Evolutionary conservation across 2,113 vertebrate species (phyloP), one percentile per base, ranked within the genome.

Genomic region (Lanius ludovicianus): DNA sequence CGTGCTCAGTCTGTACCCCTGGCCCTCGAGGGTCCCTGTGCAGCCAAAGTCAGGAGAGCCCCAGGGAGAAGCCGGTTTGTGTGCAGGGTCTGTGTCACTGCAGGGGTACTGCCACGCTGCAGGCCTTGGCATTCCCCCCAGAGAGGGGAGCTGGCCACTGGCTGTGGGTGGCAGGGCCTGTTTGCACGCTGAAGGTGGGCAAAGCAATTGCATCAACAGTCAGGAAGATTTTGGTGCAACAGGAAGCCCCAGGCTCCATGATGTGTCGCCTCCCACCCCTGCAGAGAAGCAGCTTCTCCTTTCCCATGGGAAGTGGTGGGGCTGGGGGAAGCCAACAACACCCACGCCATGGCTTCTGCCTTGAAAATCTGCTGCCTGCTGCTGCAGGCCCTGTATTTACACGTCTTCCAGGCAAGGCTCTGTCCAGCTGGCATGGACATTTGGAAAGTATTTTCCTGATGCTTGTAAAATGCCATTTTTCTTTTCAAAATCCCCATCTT

Each of bases 401-500:
- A 10, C 16, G 8, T 39, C 31, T 73, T 79, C 30, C n/a, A 91
- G 65, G 37, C 4, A 9, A 64, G 57, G 39, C 18, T 89, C 37
- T 24, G n/a, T 55, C 76, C 49, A 75, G 65, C 62, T 91, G 87
- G 63, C 85, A 57, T 4, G 2, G 20, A 41, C 31, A 7, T 53
- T 82, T 83, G 65, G 81, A 86, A 96, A 79, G 11, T 35, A 35
- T 90, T 90, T 91, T 79, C 81, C 81, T 55, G 50, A 39, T 80
- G 75, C 55, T 73, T 55, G 57, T 55, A 67, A 87, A 90, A 80
- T 55, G n/a, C 22, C 11, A 19, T 50, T 87, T 80, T 93, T 49
- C 20, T 59, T 84, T 74, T 55, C 39, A 69, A 82, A 89, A 69
- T 49, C 17, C 18, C 15, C 7, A 3, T 60, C 47, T 84, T 62